Percentiles rank a stretch among this genome's conserved stretches.
Conservation (phyloP, 2,113 vertebrate genomes). For the Megaptera novaeangliae region DNA sequence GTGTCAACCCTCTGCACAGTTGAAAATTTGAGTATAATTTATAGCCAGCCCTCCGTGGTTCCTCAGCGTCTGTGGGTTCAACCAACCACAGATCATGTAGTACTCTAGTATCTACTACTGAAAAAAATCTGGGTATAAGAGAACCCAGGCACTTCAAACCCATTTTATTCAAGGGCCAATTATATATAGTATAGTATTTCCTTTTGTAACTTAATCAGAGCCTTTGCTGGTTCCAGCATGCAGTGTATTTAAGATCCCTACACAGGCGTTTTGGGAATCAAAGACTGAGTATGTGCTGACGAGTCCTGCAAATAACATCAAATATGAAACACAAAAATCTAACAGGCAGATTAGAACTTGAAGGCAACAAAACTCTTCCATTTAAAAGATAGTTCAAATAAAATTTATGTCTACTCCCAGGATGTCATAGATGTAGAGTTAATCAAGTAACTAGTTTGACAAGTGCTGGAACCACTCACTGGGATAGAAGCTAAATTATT, state of each 20-base stretch:
- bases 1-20: background rate
- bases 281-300: background rate
- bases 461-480: slow-evolving; percentile 10
- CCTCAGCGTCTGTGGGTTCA: background rate
- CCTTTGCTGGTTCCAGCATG: background rate
- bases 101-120: background rate
- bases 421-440: background rate
- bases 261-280: background rate
- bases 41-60: background rate
- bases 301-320: background rate
- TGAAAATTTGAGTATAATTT: background rate
- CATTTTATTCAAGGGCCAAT: background rate
- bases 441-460: slow-evolving; percentile 55
- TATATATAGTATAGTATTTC: background rate
- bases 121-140: background rate
- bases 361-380: background rate
- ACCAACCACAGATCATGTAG: background rate
- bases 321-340: background rate
- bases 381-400: background rate
- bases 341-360: background rate
- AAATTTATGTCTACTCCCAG: background rate
- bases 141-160: background rate
- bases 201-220: background rate
- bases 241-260: background rate
- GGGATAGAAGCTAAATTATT: slow-evolving; percentile 36